Evolutionary conservation across 2,888 invertebrate genomes (phyloP).

Genomic region (Thalpophila matura): DNA sequence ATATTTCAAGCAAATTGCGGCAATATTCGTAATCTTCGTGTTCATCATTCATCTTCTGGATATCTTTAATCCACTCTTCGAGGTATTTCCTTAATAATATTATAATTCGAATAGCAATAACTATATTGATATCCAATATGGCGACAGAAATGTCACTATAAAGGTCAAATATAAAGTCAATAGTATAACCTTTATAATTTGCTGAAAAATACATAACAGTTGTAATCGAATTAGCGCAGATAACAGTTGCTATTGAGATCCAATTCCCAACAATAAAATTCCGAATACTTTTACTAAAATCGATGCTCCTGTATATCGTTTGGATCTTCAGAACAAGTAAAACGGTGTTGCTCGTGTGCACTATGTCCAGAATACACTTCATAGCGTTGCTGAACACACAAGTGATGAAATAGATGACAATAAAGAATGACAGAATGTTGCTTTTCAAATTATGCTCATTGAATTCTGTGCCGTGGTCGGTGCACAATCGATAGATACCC

Average conservation of each 20-base stretch:
- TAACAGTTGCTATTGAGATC: background rate
- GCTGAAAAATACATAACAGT: background rate
- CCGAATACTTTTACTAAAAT: background rate
- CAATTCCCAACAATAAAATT: constrained; percentile 6
- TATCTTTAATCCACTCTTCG: constrained; percentile 2
- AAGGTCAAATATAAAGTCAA: background rate
- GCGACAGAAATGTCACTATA: background rate
- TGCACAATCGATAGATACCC: too few species aligned
- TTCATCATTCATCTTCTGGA: background rate
- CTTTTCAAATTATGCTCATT: too few species aligned
- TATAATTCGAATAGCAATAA: constrained; percentile 24
- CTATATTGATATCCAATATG: constrained; percentile 32
- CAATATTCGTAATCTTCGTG: background rate
- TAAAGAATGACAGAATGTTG: too few species aligned
- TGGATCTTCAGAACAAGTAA: constrained; percentile 8
- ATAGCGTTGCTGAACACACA: background rate
- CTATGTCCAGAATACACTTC: constrained; percentile 13
- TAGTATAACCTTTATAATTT: background rate
- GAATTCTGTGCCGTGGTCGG: too few species aligned
- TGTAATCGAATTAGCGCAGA: background rate
- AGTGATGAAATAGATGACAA: background rate
- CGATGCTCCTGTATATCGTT: constrained; percentile 7
- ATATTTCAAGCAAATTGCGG: constrained; percentile 7
- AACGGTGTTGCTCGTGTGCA: constrained; percentile 1
- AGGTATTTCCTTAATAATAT: constrained; percentile 35